A percentile compares a stretch with the other conserved stretches of the same genome.
These are phyloP conservation scores for Zosterops borbonicus DNA, from an alignment of 2,113 vertebrate genomes.

Conservation along the genomic window DNA sequence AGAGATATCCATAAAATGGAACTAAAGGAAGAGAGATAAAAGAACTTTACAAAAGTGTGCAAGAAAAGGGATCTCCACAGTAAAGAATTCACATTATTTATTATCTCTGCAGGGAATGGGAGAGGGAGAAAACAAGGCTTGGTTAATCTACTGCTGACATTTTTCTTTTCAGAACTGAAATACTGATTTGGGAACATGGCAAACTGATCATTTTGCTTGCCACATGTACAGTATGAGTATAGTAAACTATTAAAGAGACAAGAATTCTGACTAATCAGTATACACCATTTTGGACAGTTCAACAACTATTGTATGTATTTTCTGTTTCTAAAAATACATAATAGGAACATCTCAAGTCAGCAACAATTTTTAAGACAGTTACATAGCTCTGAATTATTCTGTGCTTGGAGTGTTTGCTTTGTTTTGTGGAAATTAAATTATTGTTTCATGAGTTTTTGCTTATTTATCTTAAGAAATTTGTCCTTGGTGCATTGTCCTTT, in stretches of 20 bases:
- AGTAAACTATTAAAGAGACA: not conserved
- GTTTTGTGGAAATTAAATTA: not conserved
- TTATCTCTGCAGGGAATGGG: not conserved
- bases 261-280: not conserved
- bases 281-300: not conserved
- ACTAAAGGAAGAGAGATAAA: not conserved
- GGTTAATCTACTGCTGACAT: not conserved
- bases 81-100: not conserved
- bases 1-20: not conserved
- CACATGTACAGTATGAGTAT: not conserved
- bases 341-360: conserved; percentile 12
- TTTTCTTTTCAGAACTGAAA: not conserved
- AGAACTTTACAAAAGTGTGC: not conserved
- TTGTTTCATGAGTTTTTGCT: not conserved
- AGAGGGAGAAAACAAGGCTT: not conserved
- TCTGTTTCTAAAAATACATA: conserved; percentile 2
- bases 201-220: not conserved
- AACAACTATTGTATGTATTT: not conserved
- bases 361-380: not conserved
- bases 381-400: not conserved
- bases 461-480: not conserved
- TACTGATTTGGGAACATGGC: not conserved
- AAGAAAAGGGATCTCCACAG: not conserved
- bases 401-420: not conserved
- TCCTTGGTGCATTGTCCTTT: not conserved